Conservation (phyloP, 2,113 vertebrate species). For the Alosa alosa region DNA sequence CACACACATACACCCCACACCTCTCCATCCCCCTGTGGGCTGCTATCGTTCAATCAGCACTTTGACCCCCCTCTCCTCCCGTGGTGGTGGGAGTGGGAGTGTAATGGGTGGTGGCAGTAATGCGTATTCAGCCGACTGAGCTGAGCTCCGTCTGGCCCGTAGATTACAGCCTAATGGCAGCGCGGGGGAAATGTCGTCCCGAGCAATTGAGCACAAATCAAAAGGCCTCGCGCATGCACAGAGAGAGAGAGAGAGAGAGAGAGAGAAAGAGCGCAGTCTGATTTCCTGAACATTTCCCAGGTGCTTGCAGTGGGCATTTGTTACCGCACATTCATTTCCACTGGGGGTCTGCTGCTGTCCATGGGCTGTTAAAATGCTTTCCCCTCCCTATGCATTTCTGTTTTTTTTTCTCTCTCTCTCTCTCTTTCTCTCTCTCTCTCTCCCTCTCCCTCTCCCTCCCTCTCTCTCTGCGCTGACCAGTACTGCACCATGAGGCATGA, state of each 20-base stretch:
- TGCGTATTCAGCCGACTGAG: not conserved
- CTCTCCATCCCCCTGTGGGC: not conserved
- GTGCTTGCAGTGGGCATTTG: not conserved
- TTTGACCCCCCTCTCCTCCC: not conserved
- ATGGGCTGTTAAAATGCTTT: not conserved
- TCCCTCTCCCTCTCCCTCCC: not conserved
- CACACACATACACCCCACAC: not conserved
- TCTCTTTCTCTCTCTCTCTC: not conserved
- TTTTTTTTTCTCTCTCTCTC: not conserved
- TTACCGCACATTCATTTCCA: not conserved
- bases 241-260: too few relatives aligned
- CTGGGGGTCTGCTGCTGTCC: not conserved
- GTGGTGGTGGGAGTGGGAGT: not conserved
- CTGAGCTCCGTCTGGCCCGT: not conserved
- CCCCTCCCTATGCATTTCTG: not conserved
- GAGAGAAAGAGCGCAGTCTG: not conserved
- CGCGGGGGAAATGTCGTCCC: not conserved
- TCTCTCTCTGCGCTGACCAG: not conserved
- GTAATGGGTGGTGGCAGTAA: not conserved
- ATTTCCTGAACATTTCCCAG: not conserved
- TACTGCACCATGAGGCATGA: not conserved
- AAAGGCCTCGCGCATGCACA: not conserved
- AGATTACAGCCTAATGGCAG: conserved; percentile 1
- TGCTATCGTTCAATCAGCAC: not conserved
- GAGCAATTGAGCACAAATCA: not conserved